Conservation (phyloP, 2,888 invertebrate genomes). For the Hermaeophaga mercurialis region DNA sequence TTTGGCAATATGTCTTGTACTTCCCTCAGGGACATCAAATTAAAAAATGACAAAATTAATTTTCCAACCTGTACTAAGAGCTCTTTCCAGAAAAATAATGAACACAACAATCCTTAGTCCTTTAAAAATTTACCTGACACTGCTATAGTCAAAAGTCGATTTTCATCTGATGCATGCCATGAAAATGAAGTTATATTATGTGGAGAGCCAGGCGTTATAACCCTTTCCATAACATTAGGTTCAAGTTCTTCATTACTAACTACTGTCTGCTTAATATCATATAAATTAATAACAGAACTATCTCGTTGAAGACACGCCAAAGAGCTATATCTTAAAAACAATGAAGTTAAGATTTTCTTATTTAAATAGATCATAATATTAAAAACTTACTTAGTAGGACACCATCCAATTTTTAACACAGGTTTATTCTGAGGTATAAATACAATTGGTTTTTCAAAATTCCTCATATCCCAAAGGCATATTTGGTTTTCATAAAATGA, state of each 20-base stretch:
- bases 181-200: slow-evolving; percentile 73
- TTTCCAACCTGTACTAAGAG: too few relatives aligned
- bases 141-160: slow-evolving; percentile 73
- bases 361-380: background rate
- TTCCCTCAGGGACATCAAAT: too few relatives aligned
- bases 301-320: slow-evolving; percentile 84
- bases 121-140: slow-evolving; percentile 62
- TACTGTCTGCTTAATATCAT: slow-evolving; percentile 80
- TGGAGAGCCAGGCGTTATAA: slow-evolving; percentile 60
- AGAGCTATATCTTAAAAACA: slow-evolving; percentile 66
- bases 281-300: slow-evolving; percentile 74
- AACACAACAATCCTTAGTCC: too few relatives aligned
- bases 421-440: slow-evolving; percentile 72
- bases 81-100: too few relatives aligned
- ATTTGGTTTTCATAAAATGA: slow-evolving; percentile 83
- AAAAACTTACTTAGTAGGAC: slow-evolving; percentile 74
- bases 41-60: too few relatives aligned
- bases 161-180: slow-evolving; percentile 87
- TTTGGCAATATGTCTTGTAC: too few relatives aligned
- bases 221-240: slow-evolving; percentile 75
- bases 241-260: slow-evolving; percentile 75
- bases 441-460: slow-evolving; percentile 82
- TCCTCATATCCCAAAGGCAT: slow-evolving; percentile 86
- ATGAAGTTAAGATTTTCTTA: too few relatives aligned
- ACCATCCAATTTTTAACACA: slow-evolving; percentile 82